Evolutionary conservation across 53 echinoderm and acorn worm species (phyloP), one percentile per base, ranked within the genome.

Genomic region (Mesocentrotus franciscanus): DNA sequence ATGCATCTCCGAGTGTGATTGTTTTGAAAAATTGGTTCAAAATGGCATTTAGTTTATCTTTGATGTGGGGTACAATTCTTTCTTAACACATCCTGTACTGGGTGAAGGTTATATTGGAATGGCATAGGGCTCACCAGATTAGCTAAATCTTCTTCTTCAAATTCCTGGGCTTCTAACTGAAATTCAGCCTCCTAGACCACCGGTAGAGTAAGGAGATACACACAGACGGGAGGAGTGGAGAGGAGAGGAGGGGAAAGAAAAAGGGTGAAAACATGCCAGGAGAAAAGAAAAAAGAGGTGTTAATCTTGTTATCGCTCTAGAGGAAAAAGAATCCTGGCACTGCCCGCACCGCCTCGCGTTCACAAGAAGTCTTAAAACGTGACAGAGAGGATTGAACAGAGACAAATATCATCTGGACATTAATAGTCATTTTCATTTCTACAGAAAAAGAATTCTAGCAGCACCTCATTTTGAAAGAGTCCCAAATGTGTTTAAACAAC

Each of bases 101-200:
- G 58, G 14, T 87, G n/a, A n/a, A 58, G 27, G 59, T 57, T 12
- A 10, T 87, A 87, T 87, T 87, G 87, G 87, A 87, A 87, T 87
- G 58, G 87, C 87, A 58, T 87, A n/a, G 20, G 64, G 56, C 99
- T 96, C 96, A 99, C 99, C 98, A 99, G 42, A 96, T 99, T 98
- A 66, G 90, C 96, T 20, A 99, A 96, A 60, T 99, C 98, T 92
- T 99, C 99, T 90, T 96, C 94, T 76, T 99, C 99, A 96, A 97
- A 99, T 81, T 97, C 94, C 11, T 97, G 97, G 20, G 96, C 94
- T 90, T 99, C 99, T 71, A 90, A 92, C 60, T 97, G 97, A 76
- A 92, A 96, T 64, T 98, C 96, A 71, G 94, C 96, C 96, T 99
- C 99, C 99, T 99, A 92, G 39, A 75, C 35, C 62, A 27, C 26